Conservation (phyloP, 2,888 invertebrate genomes). For the Metalampra italica region DNA sequence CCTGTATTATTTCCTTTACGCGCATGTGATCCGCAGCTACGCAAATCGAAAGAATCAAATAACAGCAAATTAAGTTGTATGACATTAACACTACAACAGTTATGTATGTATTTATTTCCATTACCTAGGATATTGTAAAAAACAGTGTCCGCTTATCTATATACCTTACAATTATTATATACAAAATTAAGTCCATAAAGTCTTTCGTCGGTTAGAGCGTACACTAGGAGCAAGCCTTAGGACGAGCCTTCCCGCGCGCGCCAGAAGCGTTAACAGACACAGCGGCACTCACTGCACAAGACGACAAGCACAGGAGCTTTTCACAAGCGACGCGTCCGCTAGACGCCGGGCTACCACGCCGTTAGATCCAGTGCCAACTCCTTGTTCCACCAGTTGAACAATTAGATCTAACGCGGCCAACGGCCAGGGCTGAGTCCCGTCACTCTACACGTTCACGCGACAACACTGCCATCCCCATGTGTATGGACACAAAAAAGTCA, state of each 20-base stretch:
- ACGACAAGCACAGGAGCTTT: constrained; percentile 23
- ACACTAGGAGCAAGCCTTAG: constrained; percentile 59
- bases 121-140: constrained; percentile 75
- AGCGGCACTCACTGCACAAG: constrained; percentile 29
- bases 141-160: constrained; percentile 70
- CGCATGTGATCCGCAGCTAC: constrained; percentile 34
- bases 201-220: constrained; percentile 68
- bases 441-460: not conserved
- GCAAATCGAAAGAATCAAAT: constrained; percentile 39
- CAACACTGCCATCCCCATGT: constrained; percentile 17
- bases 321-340: not conserved
- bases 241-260: constrained; percentile 36
- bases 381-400: no score
- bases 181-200: constrained; percentile 71
- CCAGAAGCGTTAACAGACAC: constrained; percentile 12
- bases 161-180: constrained; percentile 68
- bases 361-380: no score
- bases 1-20: constrained; percentile 1
- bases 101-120: constrained; percentile 63
- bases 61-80: constrained; percentile 65
- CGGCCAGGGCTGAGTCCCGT: no score
- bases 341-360: no score
- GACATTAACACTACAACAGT: constrained; percentile 71
- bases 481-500: constrained; percentile 25
- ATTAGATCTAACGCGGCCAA: no score